phyloP scores from a whole-genome alignment of 2,113 vertebrate genomes.

The Stercorarius parasiticus region DNA sequence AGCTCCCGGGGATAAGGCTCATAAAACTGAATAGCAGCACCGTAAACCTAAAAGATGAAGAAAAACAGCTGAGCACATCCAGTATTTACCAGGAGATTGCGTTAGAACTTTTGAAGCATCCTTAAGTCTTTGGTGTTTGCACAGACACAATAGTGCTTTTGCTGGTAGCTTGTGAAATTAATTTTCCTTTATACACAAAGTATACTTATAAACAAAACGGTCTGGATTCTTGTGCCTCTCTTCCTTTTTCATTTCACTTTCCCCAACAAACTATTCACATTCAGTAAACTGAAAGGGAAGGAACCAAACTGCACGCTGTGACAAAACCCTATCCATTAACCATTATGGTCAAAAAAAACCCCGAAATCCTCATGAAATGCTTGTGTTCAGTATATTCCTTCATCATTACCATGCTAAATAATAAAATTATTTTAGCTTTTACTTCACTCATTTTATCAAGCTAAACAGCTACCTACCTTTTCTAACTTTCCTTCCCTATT shows the following conservation, averaged over 20 bases:
- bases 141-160: not conserved
- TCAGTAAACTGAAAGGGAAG: not conserved
- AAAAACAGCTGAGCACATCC: not conserved
- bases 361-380: not conserved
- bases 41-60: conserved; percentile 85
- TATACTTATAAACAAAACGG: not conserved
- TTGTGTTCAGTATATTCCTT: not conserved
- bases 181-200: not conserved
- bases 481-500: not conserved
- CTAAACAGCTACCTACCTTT: not conserved
- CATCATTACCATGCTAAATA: not conserved
- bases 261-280: not conserved
- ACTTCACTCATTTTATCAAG: not conserved
- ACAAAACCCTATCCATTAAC: not conserved
- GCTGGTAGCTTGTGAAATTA: not conserved
- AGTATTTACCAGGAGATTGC: not conserved
- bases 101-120: not conserved
- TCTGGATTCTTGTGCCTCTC: not conserved
- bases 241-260: not conserved
- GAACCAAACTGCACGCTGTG: not conserved
- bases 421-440: not conserved
- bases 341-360: not conserved
- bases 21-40: conserved; percentile 97
- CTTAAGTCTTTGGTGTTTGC: not conserved
- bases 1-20: conserved; percentile 86